A percentile compares a stretch with the other conserved stretches of the same genome.
Evolutionary conservation across 2,113 vertebrate species (phyloP).

Genomic region (Tragulus kanchil): DNA sequence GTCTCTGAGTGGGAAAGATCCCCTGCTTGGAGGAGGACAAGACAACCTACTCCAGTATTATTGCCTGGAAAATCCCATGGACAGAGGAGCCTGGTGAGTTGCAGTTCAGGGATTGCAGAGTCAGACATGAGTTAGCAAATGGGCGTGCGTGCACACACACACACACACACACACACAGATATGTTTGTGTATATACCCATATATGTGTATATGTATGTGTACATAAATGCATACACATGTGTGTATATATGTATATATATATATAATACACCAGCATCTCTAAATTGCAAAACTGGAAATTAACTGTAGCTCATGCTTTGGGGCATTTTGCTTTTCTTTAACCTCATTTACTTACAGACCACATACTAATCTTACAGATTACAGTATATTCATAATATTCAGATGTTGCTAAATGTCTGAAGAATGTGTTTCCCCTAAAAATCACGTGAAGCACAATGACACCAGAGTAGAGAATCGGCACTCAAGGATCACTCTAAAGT

Average conservation of each 20-base stretch:
- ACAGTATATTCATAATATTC: neutral
- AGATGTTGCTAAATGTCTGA: neutral
- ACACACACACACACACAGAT: neutral
- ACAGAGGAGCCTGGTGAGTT: neutral
- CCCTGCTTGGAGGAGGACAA: neutral
- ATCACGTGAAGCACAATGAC: constrained; percentile 45
- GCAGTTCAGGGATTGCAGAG: neutral
- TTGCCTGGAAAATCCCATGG: neutral
- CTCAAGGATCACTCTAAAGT: neutral
- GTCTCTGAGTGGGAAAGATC: neutral
- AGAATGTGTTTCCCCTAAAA: constrained; percentile 8
- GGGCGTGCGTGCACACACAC: neutral
- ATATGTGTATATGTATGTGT: neutral
- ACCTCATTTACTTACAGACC: constrained; percentile 57
- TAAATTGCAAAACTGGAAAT: constrained; percentile 60
- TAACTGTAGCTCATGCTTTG: constrained; percentile 56
- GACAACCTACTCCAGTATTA: neutral
- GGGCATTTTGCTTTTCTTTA: constrained; percentile 62
- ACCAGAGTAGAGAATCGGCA: neutral
- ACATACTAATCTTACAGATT: constrained; percentile 59
- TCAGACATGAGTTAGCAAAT: neutral
- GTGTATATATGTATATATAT: neutral
- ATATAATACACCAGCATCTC: neutral
- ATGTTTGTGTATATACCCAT: neutral
- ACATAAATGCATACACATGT: too few relatives aligned